Conservation (phyloP, 2,888 invertebrate genomes). For the Stramonita haemastoma region DNA sequence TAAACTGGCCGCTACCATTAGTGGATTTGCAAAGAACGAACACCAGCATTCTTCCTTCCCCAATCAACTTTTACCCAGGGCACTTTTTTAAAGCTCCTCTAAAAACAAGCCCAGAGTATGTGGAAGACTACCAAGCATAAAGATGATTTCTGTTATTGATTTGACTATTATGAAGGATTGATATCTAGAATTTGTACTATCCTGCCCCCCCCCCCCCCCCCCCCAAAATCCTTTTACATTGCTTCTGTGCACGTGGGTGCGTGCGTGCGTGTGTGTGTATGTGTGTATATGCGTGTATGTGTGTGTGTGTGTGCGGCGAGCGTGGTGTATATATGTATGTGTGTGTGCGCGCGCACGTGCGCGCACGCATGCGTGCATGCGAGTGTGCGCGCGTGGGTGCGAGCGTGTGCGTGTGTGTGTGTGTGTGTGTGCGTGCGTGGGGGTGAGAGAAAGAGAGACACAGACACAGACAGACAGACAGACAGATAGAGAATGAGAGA, state of each 20-base stretch:
- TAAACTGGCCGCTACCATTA: too few species aligned
- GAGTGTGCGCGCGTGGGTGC: not conserved
- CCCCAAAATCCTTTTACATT: too few species aligned
- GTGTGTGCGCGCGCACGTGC: not conserved
- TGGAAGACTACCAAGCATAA: too few species aligned
- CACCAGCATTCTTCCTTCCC: too few species aligned
- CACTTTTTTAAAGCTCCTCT: too few species aligned
- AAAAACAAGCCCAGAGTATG: too few species aligned
- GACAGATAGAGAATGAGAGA: not conserved
- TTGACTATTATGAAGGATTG: too few species aligned
- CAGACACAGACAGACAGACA: not conserved
- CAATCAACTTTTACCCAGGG: too few species aligned
- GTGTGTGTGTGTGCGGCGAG: conserved; percentile 12
- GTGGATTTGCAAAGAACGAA: too few species aligned
- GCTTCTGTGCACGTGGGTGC: not conserved
- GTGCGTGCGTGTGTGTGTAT: not conserved
- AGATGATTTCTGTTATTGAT: too few species aligned
- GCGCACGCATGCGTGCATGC: not conserved
- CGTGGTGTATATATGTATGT: not conserved
- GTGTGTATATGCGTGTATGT: not conserved
- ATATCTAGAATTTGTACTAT: too few species aligned
- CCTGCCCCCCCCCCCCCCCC: not conserved
- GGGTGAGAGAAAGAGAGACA: not conserved
- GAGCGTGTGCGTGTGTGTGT: not conserved
- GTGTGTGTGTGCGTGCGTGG: not conserved